Conservation (phyloP, 2,888 invertebrate species). For the Rhagonycha lutea region DNA sequence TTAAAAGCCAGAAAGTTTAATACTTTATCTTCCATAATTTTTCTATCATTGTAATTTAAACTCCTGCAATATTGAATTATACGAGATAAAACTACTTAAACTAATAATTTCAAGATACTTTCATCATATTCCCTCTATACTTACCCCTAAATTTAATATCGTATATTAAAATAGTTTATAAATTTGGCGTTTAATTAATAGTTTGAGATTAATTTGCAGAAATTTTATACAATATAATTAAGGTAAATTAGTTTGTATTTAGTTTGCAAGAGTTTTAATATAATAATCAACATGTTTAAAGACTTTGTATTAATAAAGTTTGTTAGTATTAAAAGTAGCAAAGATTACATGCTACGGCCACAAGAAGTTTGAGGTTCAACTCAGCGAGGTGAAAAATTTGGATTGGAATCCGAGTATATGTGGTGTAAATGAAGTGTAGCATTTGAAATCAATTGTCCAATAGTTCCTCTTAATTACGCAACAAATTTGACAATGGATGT, state of each 20-base stretch:
- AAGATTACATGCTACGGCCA: background rate
- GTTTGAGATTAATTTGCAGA: constrained; percentile 15
- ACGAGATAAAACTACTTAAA: background rate
- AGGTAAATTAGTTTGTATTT: constrained; percentile 16
- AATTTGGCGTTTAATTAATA: constrained; percentile 20
- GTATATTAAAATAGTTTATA: constrained; percentile 6
- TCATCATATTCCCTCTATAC: background rate
- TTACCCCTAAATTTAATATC: background rate
- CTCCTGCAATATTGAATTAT: background rate
- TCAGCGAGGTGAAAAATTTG: too few relatives aligned
- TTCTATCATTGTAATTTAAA: background rate
- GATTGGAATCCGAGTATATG: too few relatives aligned
- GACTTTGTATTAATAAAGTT: background rate
- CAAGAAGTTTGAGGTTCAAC: too few relatives aligned
- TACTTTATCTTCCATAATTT: background rate
- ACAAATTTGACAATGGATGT: too few relatives aligned
- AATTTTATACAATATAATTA: constrained; percentile 18
- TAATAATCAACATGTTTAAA: background rate
- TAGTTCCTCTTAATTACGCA: too few relatives aligned
- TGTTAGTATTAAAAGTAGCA: background rate
- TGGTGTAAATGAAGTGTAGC: too few relatives aligned
- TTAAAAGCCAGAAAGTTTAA: background rate
- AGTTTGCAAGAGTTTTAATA: background rate
- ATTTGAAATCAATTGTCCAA: too few relatives aligned
- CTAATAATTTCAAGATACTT: background rate